Base-by-base conservation (phyloP, 1,140 invertebrate genomes). In the Hyposmocoma kahamanoa region DNA sequence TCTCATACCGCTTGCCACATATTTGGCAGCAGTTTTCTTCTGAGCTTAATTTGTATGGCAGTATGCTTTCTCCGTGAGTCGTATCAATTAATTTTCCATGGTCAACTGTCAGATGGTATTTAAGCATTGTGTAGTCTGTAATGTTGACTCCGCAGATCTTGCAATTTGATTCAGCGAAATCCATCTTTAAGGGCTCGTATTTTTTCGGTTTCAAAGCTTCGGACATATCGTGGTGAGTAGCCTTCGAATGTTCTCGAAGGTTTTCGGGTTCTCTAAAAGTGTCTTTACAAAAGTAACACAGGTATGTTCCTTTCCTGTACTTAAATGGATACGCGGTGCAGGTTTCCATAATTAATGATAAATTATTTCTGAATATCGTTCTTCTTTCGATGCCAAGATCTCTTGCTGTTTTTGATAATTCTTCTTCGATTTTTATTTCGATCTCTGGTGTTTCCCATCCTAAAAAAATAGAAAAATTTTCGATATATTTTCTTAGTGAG, bases 151-250 rank as follows among this genome's bases (percentile, higher is more conserved):
- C 62, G 47, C 82, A 85, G 0, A 82, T 34, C 50, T 74, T 83
- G 45, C 82, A 85, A 11, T 52, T 51, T 0, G 70, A 62, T 8
- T 47, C 52, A 2, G 70, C 52, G 18, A 85, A 79, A 42, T 85
- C 82, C 65, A 85, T 78, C 65, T 85, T 85, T 0, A 84, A 19
- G 0, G 81, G 81, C 42, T 84, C 81, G 45, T 84, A 84, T 50
- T 84, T 84, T 19, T 69, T 62, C 0, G 74, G 69, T 39, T 73
- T 79, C 8, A 73, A 54, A 1, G 60, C 10, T 8, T 46, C 42
- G 41, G 54, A 50, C 0, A 65, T 47, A 28, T 76, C 67, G 0
- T 62, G 46, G 39, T 84, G 81, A 3, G 69, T 36, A 1, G 38
- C 47, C 36, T 58, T 67, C 0, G 67, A 76, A 39, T 84, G 79